These are phyloP conservation scores for Pimephales promelas DNA, from an alignment of 2,113 vertebrate species.

Conservation along the genomic window DNA sequence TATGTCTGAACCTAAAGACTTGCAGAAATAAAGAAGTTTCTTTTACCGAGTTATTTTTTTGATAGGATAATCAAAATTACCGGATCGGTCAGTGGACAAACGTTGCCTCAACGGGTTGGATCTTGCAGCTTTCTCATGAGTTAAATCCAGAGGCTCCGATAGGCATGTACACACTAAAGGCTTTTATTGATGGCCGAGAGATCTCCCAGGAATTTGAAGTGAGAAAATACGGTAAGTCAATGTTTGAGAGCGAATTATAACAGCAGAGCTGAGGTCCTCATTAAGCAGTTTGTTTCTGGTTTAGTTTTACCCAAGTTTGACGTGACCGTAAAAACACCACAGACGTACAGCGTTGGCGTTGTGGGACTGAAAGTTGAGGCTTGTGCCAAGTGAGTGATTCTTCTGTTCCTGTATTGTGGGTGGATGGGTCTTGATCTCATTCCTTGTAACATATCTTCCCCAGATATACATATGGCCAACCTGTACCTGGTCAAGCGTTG, in stretches of 20 bases:
- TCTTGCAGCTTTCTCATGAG: too few relatives aligned
- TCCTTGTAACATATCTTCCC: background rate
- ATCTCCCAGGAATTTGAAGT: too few relatives aligned
- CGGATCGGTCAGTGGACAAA: too few relatives aligned
- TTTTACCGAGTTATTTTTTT: too few relatives aligned
- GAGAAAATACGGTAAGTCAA: slow-evolving; percentile 68
- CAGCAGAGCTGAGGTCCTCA: background rate
- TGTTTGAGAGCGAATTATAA: background rate
- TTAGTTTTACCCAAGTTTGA: slow-evolving; percentile 74
- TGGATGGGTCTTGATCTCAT: background rate
- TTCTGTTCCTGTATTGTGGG: background rate
- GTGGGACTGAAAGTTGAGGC: slow-evolving; percentile 53
- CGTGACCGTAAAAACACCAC: slow-evolving; percentile 12
- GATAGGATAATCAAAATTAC: too few relatives aligned
- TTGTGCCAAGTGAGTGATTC: slow-evolving; percentile 67
- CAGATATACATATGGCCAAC: slow-evolving; percentile 74
- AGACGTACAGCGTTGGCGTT: slow-evolving; percentile 51
- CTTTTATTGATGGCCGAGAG: too few relatives aligned
- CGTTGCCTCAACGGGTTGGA: too few relatives aligned
- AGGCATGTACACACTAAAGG: too few relatives aligned
- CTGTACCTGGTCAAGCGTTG: slow-evolving; percentile 63
- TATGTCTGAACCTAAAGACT: background rate
- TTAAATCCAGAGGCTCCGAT: too few relatives aligned
- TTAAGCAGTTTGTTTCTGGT: background rate
- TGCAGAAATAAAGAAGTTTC: too few relatives aligned